phyloP scores from a whole-genome alignment of 2,113 vertebrate genomes.

The Gymnarchus niloticus region DNA sequence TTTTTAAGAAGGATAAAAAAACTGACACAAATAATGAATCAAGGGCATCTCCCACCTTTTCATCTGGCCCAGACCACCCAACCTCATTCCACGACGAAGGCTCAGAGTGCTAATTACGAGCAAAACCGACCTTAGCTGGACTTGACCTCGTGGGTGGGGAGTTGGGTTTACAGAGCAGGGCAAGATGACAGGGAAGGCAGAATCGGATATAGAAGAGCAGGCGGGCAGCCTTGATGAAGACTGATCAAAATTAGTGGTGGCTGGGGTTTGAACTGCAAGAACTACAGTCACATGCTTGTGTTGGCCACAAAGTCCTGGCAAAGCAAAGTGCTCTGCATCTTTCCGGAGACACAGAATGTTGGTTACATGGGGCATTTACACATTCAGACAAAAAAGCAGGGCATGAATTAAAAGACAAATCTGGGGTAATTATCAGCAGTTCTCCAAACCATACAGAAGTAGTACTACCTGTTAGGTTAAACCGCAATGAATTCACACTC shows the following conservation, averaged over 20 bases:
- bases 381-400: neutral
- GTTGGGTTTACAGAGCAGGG: neutral
- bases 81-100: neutral
- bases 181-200: constrained; percentile 10
- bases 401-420: neutral
- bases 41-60: neutral
- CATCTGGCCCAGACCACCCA: neutral
- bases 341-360: constrained; percentile 2
- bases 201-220: constrained; percentile 38
- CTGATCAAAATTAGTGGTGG: constrained; percentile 35
- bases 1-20: too few relatives aligned
- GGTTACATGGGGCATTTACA: too few relatives aligned
- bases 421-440: too few relatives aligned
- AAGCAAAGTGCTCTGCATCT: neutral
- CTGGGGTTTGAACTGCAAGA: constrained; percentile 22
- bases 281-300: neutral
- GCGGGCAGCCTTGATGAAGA: constrained; percentile 18
- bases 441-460: too few relatives aligned
- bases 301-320: neutral
- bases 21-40: too few relatives aligned
- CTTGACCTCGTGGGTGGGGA: constrained; percentile 13
- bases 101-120: neutral
- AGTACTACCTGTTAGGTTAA: neutral
- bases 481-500: neutral
- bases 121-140: neutral